phyloP scores from a whole-genome alignment of 2,113 vertebrate genomes.

The Dicentrarchus labrax region DNA sequence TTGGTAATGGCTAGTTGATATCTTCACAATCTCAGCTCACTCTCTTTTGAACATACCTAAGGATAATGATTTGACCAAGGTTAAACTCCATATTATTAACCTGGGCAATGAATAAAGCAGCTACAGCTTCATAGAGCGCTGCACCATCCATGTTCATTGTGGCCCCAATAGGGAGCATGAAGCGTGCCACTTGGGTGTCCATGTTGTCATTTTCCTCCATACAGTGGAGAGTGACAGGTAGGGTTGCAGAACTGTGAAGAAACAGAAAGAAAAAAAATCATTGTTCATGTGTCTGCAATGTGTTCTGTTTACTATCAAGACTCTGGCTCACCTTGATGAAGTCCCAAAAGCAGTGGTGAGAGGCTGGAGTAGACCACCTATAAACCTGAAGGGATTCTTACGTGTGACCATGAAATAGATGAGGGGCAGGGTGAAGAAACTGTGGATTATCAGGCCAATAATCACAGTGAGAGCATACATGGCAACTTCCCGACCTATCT shows the following conservation, averaged over 20 bases:
- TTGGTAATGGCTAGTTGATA: too few relatives aligned
- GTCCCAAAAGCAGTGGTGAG: conserved; percentile 92
- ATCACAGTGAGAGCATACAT: conserved; percentile 92
- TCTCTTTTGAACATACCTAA: conserved; percentile 84
- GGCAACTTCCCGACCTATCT: conserved; percentile 90
- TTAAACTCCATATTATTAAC: conserved; percentile 92
- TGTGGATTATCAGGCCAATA: conserved; percentile 89
- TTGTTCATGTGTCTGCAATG: neutral
- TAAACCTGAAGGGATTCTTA: conserved; percentile 89
- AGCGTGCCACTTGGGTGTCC: conserved; percentile 90
- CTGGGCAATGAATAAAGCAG: conserved; percentile 94
- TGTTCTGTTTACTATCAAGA: neutral
- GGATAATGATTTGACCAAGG: conserved; percentile 92
- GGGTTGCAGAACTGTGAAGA: conserved; percentile 87
- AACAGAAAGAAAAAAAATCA: neutral
- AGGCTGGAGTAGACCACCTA: conserved; percentile 88
- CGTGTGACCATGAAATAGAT: conserved; percentile 90
- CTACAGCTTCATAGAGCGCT: conserved; percentile 91
- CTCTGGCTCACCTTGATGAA: conserved; percentile 88
- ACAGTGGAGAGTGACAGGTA: conserved; percentile 92
- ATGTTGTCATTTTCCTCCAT: conserved; percentile 91
- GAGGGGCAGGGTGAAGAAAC: conserved; percentile 88
- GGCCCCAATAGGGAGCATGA: conserved; percentile 91
- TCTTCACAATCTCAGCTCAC: neutral
- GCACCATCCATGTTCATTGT: conserved; percentile 95